phyloP scores from a whole-genome alignment of 2,888 invertebrate species.

The Drosophila neonasuta region DNA sequence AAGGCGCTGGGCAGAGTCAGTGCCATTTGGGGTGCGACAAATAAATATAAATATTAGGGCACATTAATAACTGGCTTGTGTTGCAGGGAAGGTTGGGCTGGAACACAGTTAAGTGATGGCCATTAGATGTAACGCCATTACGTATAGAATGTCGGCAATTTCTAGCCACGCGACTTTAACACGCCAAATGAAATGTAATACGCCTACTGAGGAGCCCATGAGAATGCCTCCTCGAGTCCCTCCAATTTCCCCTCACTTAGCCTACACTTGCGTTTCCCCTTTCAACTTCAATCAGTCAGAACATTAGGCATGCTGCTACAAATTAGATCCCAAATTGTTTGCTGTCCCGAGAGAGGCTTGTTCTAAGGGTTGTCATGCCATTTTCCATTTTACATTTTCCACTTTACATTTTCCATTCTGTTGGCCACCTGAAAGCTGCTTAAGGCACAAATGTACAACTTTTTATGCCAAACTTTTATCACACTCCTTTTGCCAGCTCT shows the following conservation, averaged over 20 bases:
- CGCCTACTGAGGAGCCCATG: conserved; percentile 35
- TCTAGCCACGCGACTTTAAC: conserved; percentile 58
- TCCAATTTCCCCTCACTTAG: not conserved
- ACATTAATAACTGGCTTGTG: conserved; percentile 58
- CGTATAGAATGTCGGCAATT: conserved; percentile 56
- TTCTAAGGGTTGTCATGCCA: conserved; percentile 22
- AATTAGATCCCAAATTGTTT: conserved; percentile 50
- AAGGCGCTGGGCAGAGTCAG: conserved; percentile 1
- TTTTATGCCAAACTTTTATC: conserved; percentile 13
- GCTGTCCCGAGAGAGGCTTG: conserved; percentile 11
- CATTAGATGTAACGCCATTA: conserved; percentile 57
- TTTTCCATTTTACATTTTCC: conserved; percentile 21
- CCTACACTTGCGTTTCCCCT: not conserved
- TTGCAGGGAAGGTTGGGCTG: conserved; percentile 2
- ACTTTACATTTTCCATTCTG: conserved; percentile 22
- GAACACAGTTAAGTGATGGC: conserved; percentile 32
- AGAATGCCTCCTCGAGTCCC: not conserved
- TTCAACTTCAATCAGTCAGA: conserved; percentile 39
- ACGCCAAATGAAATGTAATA: conserved; percentile 58
- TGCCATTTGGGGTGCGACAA: conserved; percentile 11
- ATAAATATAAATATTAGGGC: conserved; percentile 57
- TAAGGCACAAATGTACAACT: conserved; percentile 18
- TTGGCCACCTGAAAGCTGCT: conserved; percentile 32
- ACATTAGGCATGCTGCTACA: conserved; percentile 30
- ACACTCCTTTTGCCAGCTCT: not conserved